phyloP scores from a whole-genome alignment of 2,113 vertebrate genomes.

The Pseudorasbora parva region DNA sequence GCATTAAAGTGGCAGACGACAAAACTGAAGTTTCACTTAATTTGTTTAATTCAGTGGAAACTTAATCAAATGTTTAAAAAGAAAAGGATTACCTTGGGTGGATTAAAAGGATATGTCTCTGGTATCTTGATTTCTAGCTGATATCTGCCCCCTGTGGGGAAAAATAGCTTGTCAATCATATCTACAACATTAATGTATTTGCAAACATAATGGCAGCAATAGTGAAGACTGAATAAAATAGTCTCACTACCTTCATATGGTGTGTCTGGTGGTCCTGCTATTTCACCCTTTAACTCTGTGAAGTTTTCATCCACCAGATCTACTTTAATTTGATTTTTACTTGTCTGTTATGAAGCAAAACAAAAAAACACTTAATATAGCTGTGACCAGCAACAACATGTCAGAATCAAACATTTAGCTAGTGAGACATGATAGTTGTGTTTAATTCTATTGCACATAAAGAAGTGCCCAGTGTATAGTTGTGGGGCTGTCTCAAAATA shows the following conservation, averaged over 20 bases:
- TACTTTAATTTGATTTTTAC: slow-evolving; percentile 99
- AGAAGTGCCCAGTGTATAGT: neutral
- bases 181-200: neutral
- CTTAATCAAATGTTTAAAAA: neutral
- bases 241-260: slow-evolving; percentile 94
- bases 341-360: slow-evolving; percentile 85
- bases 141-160: slow-evolving; percentile 87
- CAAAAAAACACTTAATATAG: slow-evolving; percentile 59
- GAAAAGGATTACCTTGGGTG: slow-evolving; percentile 87
- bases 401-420: neutral
- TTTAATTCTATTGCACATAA: neutral
- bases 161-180: neutral
- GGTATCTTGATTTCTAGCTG: slow-evolving; percentile 99
- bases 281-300: slow-evolving; percentile 98
- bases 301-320: slow-evolving; percentile 99
- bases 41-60: neutral
- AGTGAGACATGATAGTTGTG: neutral
- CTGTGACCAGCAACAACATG: too few species aligned
- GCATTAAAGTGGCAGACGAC: neutral
- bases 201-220: neutral
- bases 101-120: slow-evolving; percentile 99
- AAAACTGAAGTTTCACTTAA: neutral
- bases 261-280: slow-evolving; percentile 97
- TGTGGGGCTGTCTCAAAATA: neutral
- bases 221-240: slow-evolving; percentile 31